phyloP scores from a whole-genome alignment of 2,797 vertebrate genomes.

The Gouania willdenowi region DNA sequence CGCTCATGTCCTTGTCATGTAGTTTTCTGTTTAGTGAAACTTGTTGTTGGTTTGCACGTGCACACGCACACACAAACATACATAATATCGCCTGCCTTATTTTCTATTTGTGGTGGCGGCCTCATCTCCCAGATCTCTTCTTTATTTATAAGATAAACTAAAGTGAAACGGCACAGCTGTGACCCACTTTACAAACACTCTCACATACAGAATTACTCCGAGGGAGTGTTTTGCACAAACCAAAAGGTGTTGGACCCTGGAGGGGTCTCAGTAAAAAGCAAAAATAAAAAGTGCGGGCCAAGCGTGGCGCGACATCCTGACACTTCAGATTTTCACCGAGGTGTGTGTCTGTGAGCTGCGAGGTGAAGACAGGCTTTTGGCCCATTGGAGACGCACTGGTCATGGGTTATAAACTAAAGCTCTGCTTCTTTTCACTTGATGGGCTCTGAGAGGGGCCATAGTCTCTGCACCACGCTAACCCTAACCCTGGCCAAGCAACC shows the following conservation, averaged over 20 bases:
- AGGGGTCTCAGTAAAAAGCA: conserved; percentile 9
- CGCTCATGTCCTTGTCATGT: conserved; percentile 10
- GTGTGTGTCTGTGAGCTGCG: background rate
- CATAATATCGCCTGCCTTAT: conserved; percentile 27
- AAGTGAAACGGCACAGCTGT: conserved; percentile 55
- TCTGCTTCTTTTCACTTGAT: conserved; percentile 46
- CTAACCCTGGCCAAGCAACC: too few relatives aligned
- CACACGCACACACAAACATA: conserved; percentile 1
- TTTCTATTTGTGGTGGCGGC: conserved; percentile 11
- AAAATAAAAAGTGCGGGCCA: conserved; percentile 2
- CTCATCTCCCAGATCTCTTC: conserved; percentile 19
- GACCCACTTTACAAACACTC: conserved; percentile 13
- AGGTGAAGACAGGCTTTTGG: conserved; percentile 28
- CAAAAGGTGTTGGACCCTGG: conserved; percentile 39
- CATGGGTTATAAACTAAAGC: conserved; percentile 59
- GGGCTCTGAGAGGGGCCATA: conserved; percentile 25
- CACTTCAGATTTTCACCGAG: conserved; percentile 12
- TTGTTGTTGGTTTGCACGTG: background rate
- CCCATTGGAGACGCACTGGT: conserved; percentile 42
- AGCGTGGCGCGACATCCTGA: conserved; percentile 22
- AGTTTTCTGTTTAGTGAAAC: too few relatives aligned
- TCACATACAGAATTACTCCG: conserved; percentile 7
- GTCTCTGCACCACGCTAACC: too few relatives aligned
- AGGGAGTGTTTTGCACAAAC: conserved; percentile 41
- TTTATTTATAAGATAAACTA: conserved; percentile 46